Percentiles rank a stretch among this genome's conserved stretches.
These are phyloP conservation scores for Camelus dromedarius DNA, from an alignment of 2,113 vertebrate genomes.

Conservation along the genomic window DNA sequence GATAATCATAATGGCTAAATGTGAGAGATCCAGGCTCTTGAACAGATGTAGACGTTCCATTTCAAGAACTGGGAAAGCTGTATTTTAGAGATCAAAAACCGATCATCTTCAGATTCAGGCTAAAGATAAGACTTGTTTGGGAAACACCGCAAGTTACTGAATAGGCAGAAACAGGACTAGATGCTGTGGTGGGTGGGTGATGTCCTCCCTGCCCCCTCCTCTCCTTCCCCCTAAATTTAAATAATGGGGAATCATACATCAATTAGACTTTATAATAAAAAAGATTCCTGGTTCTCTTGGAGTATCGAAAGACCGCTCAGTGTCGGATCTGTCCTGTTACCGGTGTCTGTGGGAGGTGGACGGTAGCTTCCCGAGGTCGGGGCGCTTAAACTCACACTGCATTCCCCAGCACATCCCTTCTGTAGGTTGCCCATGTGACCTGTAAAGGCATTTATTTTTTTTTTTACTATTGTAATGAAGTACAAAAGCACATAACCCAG, in stretches of 20 bases:
- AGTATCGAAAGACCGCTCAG: background rate
- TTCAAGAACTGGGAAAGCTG: background rate
- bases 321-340: background rate
- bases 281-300: background rate
- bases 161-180: background rate
- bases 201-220: background rate
- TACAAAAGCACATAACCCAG: background rate
- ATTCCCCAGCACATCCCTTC: background rate
- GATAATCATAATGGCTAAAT: background rate
- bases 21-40: background rate
- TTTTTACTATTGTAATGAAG: background rate
- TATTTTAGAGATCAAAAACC: background rate
- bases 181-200: background rate
- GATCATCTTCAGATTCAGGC: background rate
- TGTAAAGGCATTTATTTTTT: background rate
- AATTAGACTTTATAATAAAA: background rate
- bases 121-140: background rate
- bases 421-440: background rate
- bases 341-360: background rate
- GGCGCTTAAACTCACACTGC: background rate
- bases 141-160: background rate
- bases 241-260: background rate
- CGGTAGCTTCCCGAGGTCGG: background rate
- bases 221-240: background rate
- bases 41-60: background rate